Evolutionary conservation across 92 coral and sea anemone genomes (phyloP), one percentile per base, ranked within the genome.

Genomic region (Muricea muricata): DNA sequence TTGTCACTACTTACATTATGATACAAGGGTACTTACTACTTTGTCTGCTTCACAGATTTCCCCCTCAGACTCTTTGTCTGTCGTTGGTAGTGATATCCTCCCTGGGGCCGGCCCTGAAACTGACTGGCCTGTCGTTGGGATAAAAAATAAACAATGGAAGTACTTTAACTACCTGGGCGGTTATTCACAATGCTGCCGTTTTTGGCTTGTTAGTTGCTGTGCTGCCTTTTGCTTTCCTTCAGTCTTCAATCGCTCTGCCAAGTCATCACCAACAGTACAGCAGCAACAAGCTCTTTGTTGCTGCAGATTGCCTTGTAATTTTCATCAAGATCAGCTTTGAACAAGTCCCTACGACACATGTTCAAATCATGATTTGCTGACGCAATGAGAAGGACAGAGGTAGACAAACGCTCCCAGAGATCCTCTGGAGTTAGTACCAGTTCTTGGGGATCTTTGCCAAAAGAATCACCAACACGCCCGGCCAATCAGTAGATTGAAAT

Each of bases 261-360:
- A 20, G 30, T 60, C 68, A 60, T 60, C 68, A 28, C 68, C 68
- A 20, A 32, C 24, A 20, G n/a, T 20, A 24, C 61, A 7, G 23
- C 61, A 7, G 61, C 68, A 66, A 48, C 76, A 50, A 18, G 86
- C 28, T 77, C 68, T 67, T 69, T 69, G 50, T 30, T 66, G 54
- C 47, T 54, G 48, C 66, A 79, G 24, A 80, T 34, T 60, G 33
- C 68, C 73, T 39, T 33, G 48, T 79, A 61, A 71, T 71, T 10
- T 37, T 60, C 80, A 41, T 82, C 79, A 24, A 82, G 78, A 26
- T 82, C 86, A 2, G 80, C 73, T 45, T 82, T 82, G 41, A 82
- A 82, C 78, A 81, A 61, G 69, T 83, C 88, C 28, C 88, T 70
- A 47, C 88, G 79, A 50, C 91, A 87, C 84, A 87, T 87, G 35